Evolutionary conservation across 2,113 vertebrate species (phyloP), one percentile per base, ranked within the genome.

Genomic region (Campylomormyrus numenius): DNA sequence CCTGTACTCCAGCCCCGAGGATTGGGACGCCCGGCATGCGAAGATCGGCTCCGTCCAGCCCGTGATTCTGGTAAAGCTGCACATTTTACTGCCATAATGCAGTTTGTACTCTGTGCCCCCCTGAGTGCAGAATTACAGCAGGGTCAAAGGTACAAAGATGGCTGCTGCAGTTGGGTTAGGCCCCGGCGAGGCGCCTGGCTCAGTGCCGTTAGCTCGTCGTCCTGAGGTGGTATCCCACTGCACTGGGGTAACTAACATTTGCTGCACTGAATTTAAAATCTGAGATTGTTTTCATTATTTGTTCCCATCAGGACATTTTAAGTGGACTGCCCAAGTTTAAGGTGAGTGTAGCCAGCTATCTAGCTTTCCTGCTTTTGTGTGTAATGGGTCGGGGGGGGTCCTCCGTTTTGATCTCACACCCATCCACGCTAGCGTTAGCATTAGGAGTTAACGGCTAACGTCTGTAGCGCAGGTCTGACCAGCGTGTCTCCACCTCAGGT

Each of bases 41-140:
- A 97, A 94, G 92, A 97, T 99, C 90, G 96, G 97, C 45, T 99
- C 98, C 89, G 93, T 99, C 90, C 98, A 98, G 89, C 98, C 98
- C 1, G 96, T 99, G 35, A 90, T 96, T 92, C 94, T 96, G 94
- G 98, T 99, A 96, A 97, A 87, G 4, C 49, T 15, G 70, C 35
- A 2, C 15, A 13, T 92, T 88, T 27, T 21, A 21, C 50, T 84
- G 39, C 35, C 49, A 0, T 89, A 48, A 92, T 80, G 42, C 80
- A 45, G 21, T 39, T 3, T 84, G 39, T 24, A 42, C 80, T 45
- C 31, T 45, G 39, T 66, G 8, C 56, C 24, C 24, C 53, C 24
- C 21, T 62, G 56, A 62, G 56, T 62, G 62, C 62, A 66, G n/a
- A 66, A 9, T 27, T 27, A 27, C n/a, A 11, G 62, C 62, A 13